A percentile compares a stretch with the other conserved stretches of the same genome.
phyloP scores from a whole-genome alignment of 2,113 vertebrate genomes.

The Mugil cephalus region DNA sequence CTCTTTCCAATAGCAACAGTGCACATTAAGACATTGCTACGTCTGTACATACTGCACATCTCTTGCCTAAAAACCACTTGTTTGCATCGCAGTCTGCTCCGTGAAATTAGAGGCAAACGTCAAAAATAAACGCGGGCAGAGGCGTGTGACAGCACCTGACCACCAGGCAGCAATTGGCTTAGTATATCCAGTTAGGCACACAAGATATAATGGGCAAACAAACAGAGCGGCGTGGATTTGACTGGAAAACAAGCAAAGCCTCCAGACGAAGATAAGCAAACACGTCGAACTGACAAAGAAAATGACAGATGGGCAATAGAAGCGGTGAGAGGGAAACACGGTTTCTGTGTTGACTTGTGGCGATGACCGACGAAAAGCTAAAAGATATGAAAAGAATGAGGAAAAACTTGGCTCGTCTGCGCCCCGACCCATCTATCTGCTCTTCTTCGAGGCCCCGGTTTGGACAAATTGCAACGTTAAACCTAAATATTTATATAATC shows the following conservation, averaged over 20 bases:
- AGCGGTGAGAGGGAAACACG: slow-evolving; percentile 6
- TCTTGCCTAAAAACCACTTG: slow-evolving; percentile 8
- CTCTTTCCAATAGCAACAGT: too few species aligned
- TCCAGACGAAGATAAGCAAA: slow-evolving; percentile 49
- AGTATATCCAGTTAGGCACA: slow-evolving; percentile 39
- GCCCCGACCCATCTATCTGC: background rate
- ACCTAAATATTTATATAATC: slow-evolving; percentile 1
- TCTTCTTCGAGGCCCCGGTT: slow-evolving; percentile 8
- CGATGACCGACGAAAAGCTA: slow-evolving; percentile 8
- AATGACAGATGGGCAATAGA: slow-evolving; percentile 47
- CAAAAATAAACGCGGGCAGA: slow-evolving; percentile 15
- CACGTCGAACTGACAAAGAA: slow-evolving; percentile 35
- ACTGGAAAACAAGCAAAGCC: slow-evolving; percentile 41
- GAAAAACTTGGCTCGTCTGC: slow-evolving; percentile 11
- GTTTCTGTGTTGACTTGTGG: slow-evolving; percentile 16
- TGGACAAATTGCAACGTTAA: slow-evolving; percentile 2
- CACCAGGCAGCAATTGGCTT: slow-evolving; percentile 15
- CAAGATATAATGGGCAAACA: slow-evolving; percentile 46
- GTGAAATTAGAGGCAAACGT: slow-evolving; percentile 22
- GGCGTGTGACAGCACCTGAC: slow-evolving; percentile 27
- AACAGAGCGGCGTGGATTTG: slow-evolving; percentile 21
- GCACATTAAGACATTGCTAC: too few species aligned
- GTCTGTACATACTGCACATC: too few species aligned
- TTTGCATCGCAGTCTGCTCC: slow-evolving; percentile 9
- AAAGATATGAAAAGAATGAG: slow-evolving; percentile 26